Evolutionary conservation across 2,797 vertebrate species (phyloP), one percentile per base, ranked within the genome.

Genomic region (Otolemur crassicaudatus): DNA sequence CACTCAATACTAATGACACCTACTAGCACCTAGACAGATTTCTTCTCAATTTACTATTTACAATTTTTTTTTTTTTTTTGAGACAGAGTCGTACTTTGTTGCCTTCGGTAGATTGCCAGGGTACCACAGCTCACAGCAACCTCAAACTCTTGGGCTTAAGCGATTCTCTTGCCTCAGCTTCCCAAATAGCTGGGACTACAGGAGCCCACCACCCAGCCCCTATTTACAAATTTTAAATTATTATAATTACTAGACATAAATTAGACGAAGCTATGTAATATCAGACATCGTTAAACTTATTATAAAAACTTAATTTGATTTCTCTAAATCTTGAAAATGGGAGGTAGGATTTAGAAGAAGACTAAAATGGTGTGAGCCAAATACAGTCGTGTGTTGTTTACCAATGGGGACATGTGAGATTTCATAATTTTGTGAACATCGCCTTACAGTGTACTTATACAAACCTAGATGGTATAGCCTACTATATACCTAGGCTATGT

Each of bases 271-370:
- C 46, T 77, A 65, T 49, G 16, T 43, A 86, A 60, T 31, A 61
- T 4, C 31, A 49, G 8, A 81, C 14, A 60, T 87, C 9, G 7
- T 92, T 73, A 60, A 83, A 87, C 34, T 69, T 76, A 80, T 31
- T 37, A 81, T 31, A 29, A 77, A 82, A 90, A 84, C 20, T 90
- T 79, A 92, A 94, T 65, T 56, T 76, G 58, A 89, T 72, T 89
- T 94, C 56, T 94, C 40, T 76, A 19, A 89, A 86, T 73, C 63
- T 94, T 79, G n/a, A 83, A 89, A 82, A 94, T 20, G 27, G 65
- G 20, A 69, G 40, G 31, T 37, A 88, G 31, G 20, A 79, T 73
- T 49, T 63, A n/a, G 23, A 25, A 29, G 7, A 90, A 85, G 60
- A n/a, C 61, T 63, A 80, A 94, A 94, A 70, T 72, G 73, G n/a